Percentiles rank a stretch among this genome's conserved stretches.
Conservation (phyloP, 2,888 invertebrate genomes). For the Spialia ferax region DNA sequence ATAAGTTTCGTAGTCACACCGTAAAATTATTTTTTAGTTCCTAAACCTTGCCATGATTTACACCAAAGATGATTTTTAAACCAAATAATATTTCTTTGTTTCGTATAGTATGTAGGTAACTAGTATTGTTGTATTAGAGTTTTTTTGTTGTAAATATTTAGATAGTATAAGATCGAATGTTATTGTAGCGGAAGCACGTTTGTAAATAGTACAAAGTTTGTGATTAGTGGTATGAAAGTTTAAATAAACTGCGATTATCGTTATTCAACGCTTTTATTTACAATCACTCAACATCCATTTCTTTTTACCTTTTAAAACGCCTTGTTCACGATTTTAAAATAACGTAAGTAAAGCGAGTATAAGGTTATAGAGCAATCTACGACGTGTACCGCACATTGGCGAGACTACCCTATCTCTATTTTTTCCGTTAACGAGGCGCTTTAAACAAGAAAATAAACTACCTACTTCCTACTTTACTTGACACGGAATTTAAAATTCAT, state of each 20-base stretch:
- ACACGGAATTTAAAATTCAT: no score
- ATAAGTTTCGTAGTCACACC: background rate
- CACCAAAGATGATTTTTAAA: constrained; percentile 58
- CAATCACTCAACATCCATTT: no score
- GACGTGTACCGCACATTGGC: no score
- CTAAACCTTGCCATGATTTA: constrained; percentile 36
- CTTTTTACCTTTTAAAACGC: no score
- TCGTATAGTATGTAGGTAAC: constrained; percentile 35
- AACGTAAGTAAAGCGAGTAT: no score
- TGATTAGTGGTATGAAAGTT: constrained; percentile 54
- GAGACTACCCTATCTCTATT: no score
- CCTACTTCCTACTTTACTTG: no score
- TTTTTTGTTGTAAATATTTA: constrained; percentile 72
- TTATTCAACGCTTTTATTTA: constrained; percentile 16
- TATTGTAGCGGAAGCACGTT: constrained; percentile 69
- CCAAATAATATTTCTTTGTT: constrained; percentile 46
- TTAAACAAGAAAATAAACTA: no score
- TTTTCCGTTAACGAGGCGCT: no score
- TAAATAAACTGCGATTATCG: constrained; percentile 65
- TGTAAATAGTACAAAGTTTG: constrained; percentile 79
- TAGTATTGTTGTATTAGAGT: constrained; percentile 39
- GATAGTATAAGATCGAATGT: constrained; percentile 55
- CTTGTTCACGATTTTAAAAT: no score
- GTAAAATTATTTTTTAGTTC: background rate
- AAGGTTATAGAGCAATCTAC: no score